Evolutionary conservation across 2,888 invertebrate genomes (phyloP).

Genomic region (Ormia ochracea): DNA sequence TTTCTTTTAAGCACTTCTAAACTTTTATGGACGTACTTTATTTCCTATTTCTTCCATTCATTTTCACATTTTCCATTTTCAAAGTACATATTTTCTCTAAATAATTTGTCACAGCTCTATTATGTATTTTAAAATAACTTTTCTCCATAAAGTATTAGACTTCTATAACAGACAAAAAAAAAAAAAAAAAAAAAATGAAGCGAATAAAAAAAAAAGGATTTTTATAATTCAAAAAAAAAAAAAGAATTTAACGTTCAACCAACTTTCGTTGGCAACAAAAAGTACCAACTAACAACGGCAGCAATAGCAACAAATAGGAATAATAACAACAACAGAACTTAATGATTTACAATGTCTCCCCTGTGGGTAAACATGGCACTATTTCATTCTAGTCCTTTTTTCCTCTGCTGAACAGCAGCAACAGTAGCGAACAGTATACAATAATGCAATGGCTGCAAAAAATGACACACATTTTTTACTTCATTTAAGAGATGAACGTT

Average conservation of each 20-base stretch:
- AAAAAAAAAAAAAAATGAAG: too few relatives aligned
- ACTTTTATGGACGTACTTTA: background rate
- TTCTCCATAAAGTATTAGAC: slow-evolving; percentile 26
- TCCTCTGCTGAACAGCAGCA: background rate
- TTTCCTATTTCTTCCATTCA: background rate
- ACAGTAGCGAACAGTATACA: background rate
- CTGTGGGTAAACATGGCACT: slow-evolving; percentile 48
- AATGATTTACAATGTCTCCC: slow-evolving; percentile 59
- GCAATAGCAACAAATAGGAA: too few relatives aligned
- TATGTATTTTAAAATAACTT: slow-evolving; percentile 21
- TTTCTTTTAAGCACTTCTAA: background rate
- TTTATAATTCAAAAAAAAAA: too few relatives aligned
- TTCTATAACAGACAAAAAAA: background rate
- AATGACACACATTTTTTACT: slow-evolving; percentile 55
- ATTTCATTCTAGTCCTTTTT: background rate
- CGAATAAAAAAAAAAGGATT: too few relatives aligned
- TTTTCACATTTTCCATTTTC: background rate
- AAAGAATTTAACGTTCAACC: too few relatives aligned
- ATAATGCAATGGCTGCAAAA: background rate
- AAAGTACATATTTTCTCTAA: background rate
- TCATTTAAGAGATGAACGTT: slow-evolving; percentile 32
- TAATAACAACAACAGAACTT: slow-evolving; percentile 3
- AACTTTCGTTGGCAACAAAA: background rate
- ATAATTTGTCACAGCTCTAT: slow-evolving; percentile 39
- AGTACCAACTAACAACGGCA: background rate